phyloP scores from a whole-genome alignment of 2,888 invertebrate genomes.

The Danaus chrysippus region DNA sequence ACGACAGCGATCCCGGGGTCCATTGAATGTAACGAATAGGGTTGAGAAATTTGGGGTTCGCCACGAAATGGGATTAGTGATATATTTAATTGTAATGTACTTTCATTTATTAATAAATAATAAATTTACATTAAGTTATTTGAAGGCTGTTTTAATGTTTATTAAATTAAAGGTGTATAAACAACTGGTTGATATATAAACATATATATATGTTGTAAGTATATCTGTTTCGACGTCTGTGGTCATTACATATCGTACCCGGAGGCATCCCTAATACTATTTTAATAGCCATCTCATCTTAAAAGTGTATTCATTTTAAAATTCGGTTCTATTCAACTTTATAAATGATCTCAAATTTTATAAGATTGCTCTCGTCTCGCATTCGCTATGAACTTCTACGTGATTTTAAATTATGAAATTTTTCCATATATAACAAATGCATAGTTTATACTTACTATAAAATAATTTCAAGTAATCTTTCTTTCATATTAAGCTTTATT shows the following conservation, averaged over 20 bases:
- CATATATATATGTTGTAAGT: background rate
- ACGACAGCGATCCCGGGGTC: slow-evolving; percentile 56
- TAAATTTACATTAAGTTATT: background rate
- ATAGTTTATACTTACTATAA: background rate
- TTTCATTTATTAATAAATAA: slow-evolving; percentile 16
- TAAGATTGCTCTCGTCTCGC: slow-evolving; percentile 18
- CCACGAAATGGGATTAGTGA: slow-evolving; percentile 50
- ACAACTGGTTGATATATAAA: background rate
- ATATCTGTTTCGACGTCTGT: background rate
- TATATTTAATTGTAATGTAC: slow-evolving; percentile 28
- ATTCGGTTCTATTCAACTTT: slow-evolving; percentile 19
- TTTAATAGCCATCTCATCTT: slow-evolving; percentile 34
- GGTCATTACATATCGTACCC: slow-evolving; percentile 33
- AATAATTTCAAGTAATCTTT: no score
- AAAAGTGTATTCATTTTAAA: background rate
- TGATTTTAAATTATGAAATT: slow-evolving; percentile 4
- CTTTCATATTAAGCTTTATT: no score
- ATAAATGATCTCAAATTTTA: slow-evolving; percentile 25
- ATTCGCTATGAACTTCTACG: slow-evolving; percentile 17
- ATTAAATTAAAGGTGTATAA: no score
- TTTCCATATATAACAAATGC: background rate
- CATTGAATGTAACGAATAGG: slow-evolving; percentile 23
- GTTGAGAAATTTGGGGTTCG: slow-evolving; percentile 41
- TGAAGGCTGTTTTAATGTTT: background rate
- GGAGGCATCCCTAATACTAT: slow-evolving; percentile 36